Evolutionary conservation across 64 coral and sea anemone genomes (phyloP).

Genomic region (Stylophora pistillata): DNA sequence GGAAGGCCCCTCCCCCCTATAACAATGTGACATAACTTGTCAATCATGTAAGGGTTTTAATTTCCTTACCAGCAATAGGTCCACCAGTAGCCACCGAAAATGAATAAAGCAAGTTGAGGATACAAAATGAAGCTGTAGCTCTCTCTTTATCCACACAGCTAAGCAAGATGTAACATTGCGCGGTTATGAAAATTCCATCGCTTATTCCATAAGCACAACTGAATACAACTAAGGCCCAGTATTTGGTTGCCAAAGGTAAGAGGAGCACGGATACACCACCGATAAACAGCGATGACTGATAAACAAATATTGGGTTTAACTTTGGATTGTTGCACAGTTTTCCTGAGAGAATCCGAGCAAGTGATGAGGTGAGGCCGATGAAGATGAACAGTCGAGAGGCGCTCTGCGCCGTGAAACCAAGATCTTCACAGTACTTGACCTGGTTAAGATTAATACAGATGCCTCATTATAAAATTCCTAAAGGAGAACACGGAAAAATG

Average conservation of each 20-base stretch:
- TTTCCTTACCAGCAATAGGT: conserved; percentile 1
- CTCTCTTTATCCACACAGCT: conserved; percentile 18
- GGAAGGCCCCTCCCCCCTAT: background rate
- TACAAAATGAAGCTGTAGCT: conserved; percentile 21
- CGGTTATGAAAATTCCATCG: conserved; percentile 36
- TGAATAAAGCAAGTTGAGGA: conserved; percentile 5
- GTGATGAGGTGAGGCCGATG: conserved; percentile 26
- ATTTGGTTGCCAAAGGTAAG: background rate
- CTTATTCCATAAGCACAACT: conserved; percentile 20
- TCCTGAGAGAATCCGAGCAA: conserved; percentile 19
- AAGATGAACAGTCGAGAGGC: conserved; percentile 47
- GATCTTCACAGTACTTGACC: conserved; percentile 38
- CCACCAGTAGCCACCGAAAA: background rate
- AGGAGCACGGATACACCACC: background rate
- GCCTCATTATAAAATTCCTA: background rate
- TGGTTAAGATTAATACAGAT: background rate
- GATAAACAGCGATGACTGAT: conserved; percentile 21
- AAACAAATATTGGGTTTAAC: conserved; percentile 13
- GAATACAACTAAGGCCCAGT: conserved; percentile 14
- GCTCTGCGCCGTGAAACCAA: conserved; percentile 19
- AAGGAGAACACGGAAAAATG: too few species aligned
- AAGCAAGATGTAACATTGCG: conserved; percentile 4
- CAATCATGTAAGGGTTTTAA: background rate
- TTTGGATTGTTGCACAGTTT: background rate
- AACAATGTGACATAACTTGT: background rate